These are phyloP conservation scores for Atta texana DNA, from an alignment of 1,140 invertebrate genomes.

Conservation along the genomic window DNA sequence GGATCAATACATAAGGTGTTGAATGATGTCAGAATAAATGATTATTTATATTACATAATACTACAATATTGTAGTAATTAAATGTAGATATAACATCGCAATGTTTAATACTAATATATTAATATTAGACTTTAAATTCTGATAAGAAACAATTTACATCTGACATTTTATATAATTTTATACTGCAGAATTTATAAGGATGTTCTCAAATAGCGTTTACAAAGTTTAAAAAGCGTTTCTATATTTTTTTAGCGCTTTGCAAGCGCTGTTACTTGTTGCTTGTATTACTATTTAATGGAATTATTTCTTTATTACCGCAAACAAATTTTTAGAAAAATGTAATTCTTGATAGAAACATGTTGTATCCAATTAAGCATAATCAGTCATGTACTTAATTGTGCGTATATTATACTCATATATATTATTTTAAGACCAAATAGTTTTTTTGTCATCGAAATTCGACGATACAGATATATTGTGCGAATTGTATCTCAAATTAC, in stretches of 20 bases:
- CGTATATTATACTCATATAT: background rate
- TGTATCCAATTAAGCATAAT: conserved; percentile 19
- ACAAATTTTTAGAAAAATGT: background rate
- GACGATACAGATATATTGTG: background rate
- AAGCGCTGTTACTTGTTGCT: background rate
- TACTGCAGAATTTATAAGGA: background rate
- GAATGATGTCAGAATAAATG: background rate
- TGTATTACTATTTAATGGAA: background rate
- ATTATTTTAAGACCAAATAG: conserved; percentile 15
- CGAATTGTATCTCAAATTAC: background rate
- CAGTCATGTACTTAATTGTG: conserved; percentile 17
- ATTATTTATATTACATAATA: background rate
- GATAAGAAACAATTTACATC: background rate
- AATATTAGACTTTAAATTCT: background rate
- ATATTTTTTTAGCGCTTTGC: no score
- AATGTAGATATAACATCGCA: background rate
- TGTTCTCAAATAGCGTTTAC: no score
- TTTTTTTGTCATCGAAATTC: background rate
- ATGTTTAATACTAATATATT: background rate
- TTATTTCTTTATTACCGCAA: background rate
- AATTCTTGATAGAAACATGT: conserved; percentile 1
- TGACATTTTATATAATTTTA: background rate
- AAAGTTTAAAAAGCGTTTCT: no score
- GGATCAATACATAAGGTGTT: background rate
- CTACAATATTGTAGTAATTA: background rate